phyloP scores from a whole-genome alignment of 2,888 invertebrate genomes.

The Caenorhabditis uteleia region DNA sequence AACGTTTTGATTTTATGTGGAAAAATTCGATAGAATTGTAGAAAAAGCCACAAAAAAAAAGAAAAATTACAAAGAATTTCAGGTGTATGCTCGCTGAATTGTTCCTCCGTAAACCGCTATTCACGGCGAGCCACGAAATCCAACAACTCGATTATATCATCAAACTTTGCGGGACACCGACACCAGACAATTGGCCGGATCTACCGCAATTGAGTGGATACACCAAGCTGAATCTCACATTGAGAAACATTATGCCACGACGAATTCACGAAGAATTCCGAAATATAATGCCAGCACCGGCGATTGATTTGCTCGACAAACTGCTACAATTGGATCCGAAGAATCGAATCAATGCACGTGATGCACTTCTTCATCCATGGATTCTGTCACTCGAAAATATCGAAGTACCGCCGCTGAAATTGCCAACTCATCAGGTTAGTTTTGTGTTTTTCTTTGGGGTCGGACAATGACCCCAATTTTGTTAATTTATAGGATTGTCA shows the following conservation, averaged over 20 bases:
- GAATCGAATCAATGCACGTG: conserved; percentile 88
- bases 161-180: conserved; percentile 85
- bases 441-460: not conserved
- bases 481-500: conserved; percentile 86
- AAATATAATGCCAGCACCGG: conserved; percentile 75
- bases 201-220: conserved; percentile 91
- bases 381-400: conserved; percentile 87
- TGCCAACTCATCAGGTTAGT: conserved; percentile 48
- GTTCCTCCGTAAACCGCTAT: conserved; percentile 91
- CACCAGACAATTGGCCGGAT: conserved; percentile 94
- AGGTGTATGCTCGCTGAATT: conserved; percentile 94
- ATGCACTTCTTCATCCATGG: conserved; percentile 90
- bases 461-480: not conserved
- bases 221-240: conserved; percentile 87
- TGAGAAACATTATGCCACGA: conserved; percentile 87
- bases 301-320: conserved; percentile 66
- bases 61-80: conserved; percentile 39
- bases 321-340: conserved; percentile 96
- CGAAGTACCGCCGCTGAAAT: conserved; percentile 75
- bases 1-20: not conserved
- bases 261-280: conserved; percentile 89
- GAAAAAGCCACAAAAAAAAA: not conserved
- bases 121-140: conserved; percentile 92
- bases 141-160: conserved; percentile 91
- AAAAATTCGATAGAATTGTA: not conserved